A percentile compares a stretch with the other conserved stretches of the same genome.
Evolutionary conservation across 2,113 vertebrate species (phyloP).

Genomic region (Semnornis frantzii): DNA sequence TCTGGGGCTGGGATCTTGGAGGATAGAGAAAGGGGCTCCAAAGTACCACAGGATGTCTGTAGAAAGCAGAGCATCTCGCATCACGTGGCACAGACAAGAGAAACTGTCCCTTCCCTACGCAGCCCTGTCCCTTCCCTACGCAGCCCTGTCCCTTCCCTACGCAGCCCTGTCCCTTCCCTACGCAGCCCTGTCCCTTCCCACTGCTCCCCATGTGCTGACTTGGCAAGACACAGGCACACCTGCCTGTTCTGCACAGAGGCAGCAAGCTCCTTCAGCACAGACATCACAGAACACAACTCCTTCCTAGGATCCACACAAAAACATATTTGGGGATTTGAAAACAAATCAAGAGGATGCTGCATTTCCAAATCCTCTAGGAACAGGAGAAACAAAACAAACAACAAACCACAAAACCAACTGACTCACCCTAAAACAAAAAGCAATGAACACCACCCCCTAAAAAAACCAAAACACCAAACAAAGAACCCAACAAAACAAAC

Average conservation of each 20-base stretch:
- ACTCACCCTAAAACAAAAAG: no score
- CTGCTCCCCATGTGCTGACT: not conserved
- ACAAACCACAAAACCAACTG: no score
- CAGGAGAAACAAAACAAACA: no score
- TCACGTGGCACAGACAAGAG: not conserved
- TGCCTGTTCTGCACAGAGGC: not conserved
- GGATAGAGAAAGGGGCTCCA: not conserved
- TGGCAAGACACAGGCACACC: not conserved
- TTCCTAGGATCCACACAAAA: not conserved
- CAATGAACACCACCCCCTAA: no score
- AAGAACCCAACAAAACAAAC: no score
- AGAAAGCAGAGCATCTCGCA: not conserved
- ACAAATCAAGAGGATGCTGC: not conserved
- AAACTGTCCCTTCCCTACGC: not conserved
- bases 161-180: not conserved
- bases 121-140: not conserved
- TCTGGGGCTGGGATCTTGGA: not conserved
- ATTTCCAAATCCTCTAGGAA: not conserved
- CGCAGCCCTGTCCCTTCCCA: not conserved
- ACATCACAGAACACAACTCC: not conserved
- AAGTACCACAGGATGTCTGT: fast-evolving
- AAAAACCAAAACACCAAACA: no score
- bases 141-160: not conserved
- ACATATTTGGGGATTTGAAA: not conserved
- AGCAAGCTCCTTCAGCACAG: not conserved